These are phyloP conservation scores for Capreolus pygargus DNA, from an alignment of 2,113 vertebrate genomes.

Conservation along the genomic window DNA sequence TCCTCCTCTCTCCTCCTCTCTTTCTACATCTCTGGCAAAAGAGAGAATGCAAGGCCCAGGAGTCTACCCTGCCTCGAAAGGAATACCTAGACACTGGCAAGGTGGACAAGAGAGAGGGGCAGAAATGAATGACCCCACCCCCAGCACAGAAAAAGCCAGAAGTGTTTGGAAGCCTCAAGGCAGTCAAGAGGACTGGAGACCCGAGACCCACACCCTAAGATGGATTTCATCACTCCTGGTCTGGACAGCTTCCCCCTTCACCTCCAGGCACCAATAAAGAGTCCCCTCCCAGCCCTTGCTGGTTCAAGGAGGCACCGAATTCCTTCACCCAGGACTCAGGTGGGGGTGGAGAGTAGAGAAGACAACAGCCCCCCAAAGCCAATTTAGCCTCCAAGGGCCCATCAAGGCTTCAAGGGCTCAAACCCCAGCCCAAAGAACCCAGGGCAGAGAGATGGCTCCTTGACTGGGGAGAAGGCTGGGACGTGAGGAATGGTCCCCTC, in stretches of 20 bases:
- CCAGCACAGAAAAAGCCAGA: background rate
- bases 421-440: background rate
- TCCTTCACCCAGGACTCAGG: slow-evolving; percentile 8
- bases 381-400: background rate
- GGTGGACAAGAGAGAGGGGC: background rate
- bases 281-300: background rate
- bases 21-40: background rate
- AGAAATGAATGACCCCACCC: background rate
- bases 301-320: background rate
- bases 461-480: background rate
- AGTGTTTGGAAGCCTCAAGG: background rate
- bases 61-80: slow-evolving; percentile 13
- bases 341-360: background rate
- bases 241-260: background rate
- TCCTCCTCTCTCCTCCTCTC: background rate
- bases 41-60: background rate
- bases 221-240: background rate
- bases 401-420: background rate
- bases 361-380: slow-evolving; percentile 1
- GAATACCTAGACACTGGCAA: background rate
- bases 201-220: background rate
- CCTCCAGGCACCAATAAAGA: background rate
- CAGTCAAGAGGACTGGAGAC: background rate
- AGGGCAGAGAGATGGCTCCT: background rate
- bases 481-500: background rate